phyloP scores from a whole-genome alignment of 2,888 invertebrate genomes.

The Idaea aversata region DNA sequence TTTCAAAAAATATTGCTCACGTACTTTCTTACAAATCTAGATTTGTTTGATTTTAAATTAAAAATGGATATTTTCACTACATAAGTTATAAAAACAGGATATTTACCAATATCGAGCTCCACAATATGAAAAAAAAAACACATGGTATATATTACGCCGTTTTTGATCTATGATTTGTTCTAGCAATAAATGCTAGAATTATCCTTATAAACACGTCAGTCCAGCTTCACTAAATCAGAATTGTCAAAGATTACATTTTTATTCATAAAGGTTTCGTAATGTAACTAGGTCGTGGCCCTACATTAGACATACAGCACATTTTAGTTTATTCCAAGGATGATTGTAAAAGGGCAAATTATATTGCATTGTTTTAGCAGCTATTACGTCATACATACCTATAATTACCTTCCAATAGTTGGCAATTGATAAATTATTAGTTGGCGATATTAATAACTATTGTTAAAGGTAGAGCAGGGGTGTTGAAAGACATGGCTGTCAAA shows the following conservation, averaged over 20 bases:
- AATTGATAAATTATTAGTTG: background rate
- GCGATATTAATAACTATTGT: background rate
- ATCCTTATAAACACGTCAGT: background rate
- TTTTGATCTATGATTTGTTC: background rate
- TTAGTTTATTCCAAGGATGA: constrained; percentile 11
- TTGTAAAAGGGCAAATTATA: background rate
- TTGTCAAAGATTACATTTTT: constrained; percentile 6
- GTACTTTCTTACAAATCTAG: too few relatives aligned
- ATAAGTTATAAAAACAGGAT: too few relatives aligned
- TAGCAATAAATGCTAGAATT: background rate
- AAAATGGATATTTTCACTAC: too few relatives aligned
- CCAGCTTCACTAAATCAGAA: constrained; percentile 3
- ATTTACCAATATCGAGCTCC: too few relatives aligned
- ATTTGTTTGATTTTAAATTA: too few relatives aligned
- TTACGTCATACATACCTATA: too few relatives aligned
- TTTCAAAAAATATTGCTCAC: too few relatives aligned
- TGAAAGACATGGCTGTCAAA: too few relatives aligned
- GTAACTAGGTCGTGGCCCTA: constrained; percentile 13
- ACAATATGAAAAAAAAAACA: too few relatives aligned
- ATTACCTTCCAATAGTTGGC: background rate
- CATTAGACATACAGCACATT: constrained; percentile 14
- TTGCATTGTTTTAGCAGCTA: background rate
- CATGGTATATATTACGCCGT: too few relatives aligned
- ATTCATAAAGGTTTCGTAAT: constrained; percentile 8
- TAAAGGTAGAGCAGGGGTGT: background rate